Conservation (phyloP, 2,888 invertebrate species). For the Galerucella calmariensis region DNA sequence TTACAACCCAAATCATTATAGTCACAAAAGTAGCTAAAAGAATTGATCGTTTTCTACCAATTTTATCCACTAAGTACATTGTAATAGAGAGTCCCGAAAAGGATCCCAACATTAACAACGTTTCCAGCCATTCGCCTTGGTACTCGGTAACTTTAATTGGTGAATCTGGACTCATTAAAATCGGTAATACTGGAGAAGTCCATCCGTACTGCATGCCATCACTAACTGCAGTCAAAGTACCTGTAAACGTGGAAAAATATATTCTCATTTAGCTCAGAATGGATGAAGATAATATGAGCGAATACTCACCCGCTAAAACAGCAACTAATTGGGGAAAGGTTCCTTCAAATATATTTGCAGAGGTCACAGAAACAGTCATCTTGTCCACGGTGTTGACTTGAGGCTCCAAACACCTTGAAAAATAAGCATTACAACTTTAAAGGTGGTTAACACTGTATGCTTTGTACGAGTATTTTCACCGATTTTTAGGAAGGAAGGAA, state of each 20-base stretch:
- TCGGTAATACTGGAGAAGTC: constrained; percentile 59
- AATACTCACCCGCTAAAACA: constrained; percentile 56
- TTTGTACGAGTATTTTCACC: too few relatives aligned
- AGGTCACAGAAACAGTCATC: constrained; percentile 50
- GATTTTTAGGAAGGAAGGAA: too few relatives aligned
- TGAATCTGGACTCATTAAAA: constrained; percentile 51
- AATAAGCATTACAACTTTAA: not conserved
- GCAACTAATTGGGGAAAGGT: constrained; percentile 58
- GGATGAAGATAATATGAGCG: constrained; percentile 4
- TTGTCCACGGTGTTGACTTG: not conserved
- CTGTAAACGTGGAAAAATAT: constrained; percentile 9
- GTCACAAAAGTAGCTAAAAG: constrained; percentile 59
- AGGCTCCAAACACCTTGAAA: constrained; percentile 14
- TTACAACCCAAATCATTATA: constrained; percentile 60
- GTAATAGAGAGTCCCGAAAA: constrained; percentile 59
- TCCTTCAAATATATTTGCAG: constrained; percentile 53
- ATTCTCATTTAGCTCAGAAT: not conserved
- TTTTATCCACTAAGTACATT: constrained; percentile 57
- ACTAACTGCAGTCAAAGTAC: constrained; percentile 28
- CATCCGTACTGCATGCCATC: constrained; percentile 65
- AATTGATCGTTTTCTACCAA: constrained; percentile 61
- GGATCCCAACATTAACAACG: constrained; percentile 55
- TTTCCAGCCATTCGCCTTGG: constrained; percentile 57
- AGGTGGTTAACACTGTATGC: not conserved
- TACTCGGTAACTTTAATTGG: constrained; percentile 56